phyloP scores from a whole-genome alignment of 2,113 vertebrate species.

The cat (Felis catus) region F.catus_Fca126_mat1.0 CM031414.1:134558001-134558500 shows the following conservation, averaged over 20 bases:
- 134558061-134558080: no score
- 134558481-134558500: not conserved
- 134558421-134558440: not conserved
- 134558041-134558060: no score
- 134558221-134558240: not conserved
- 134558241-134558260: not conserved
- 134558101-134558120: no score
- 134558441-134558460: fast-evolving
- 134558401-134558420: no score
- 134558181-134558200: no score
- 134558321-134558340: fast-evolving
- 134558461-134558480: not conserved
- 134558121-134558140: no score
- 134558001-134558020: not conserved
- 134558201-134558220: no score
- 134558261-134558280: not conserved
- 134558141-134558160: no score
- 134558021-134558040: no score
- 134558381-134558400: not conserved
- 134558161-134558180: no score
- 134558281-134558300: not conserved
- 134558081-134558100: no score
- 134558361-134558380: not conserved
- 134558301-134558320: not conserved
- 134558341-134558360: not conserved